Percentiles rank a stretch among this genome's conserved stretches.
Conservation (phyloP, 1,140 invertebrate genomes). For the Chlorops oryzae region DNA sequence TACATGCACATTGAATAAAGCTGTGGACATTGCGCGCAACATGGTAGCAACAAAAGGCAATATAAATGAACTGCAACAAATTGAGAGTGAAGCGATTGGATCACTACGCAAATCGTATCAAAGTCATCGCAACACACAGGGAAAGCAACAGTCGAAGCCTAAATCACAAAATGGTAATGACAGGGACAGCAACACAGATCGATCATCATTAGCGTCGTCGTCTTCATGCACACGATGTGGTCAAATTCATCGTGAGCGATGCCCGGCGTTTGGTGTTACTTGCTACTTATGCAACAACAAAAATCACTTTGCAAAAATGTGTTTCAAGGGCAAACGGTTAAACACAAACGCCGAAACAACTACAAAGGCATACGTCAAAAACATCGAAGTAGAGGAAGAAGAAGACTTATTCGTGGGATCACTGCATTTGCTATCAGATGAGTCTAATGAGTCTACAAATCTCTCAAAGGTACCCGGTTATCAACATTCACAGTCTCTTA, state of each 20-base stretch:
- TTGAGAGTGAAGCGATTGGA: too few species aligned
- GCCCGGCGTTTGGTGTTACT: slow-evolving; percentile 19
- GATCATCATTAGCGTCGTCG: too few species aligned
- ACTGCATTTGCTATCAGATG: background rate
- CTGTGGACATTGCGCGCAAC: background rate
- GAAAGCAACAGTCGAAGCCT: background rate
- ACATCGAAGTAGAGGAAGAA: slow-evolving; percentile 5
- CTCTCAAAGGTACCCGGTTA: too few species aligned
- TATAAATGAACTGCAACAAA: background rate
- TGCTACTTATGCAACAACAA: slow-evolving; percentile 20
- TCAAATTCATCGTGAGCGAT: slow-evolving; percentile 13
- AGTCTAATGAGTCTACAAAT: background rate
- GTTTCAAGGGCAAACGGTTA: slow-evolving; percentile 11
- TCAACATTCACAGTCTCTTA: background rate
- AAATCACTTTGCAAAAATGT: slow-evolving; percentile 22
- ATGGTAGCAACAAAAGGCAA: slow-evolving; percentile 2
- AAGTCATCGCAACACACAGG: background rate
- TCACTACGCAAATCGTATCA: too few species aligned
- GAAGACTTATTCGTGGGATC: background rate
- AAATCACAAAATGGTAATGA: too few species aligned
- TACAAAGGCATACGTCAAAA: background rate
- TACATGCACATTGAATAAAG: background rate
- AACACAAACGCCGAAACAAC: background rate
- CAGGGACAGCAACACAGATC: background rate
- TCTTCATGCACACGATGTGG: slow-evolving; percentile 11